Evolutionary conservation across 2,797 vertebrate species (phyloP).

Genomic region (Dromococcyx pavoninus): DNA sequence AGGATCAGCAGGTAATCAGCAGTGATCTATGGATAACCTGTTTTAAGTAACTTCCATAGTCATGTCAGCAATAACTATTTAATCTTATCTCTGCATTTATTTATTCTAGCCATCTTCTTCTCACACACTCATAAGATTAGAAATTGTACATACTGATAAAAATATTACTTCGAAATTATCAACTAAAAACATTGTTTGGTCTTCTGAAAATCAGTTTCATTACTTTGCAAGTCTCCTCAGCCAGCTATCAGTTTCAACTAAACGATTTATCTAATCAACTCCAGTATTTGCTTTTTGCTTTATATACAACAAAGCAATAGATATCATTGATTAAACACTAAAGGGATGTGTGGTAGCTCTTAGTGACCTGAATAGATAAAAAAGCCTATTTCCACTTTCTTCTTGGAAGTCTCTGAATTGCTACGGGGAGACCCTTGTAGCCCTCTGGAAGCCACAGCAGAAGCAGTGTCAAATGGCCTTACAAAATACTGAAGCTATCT

Average conservation of each 20-base stretch:
- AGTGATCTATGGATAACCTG: background rate
- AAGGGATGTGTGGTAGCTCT: background rate
- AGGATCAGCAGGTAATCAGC: background rate
- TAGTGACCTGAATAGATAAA: background rate
- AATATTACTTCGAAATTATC: background rate
- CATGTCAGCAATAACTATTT: background rate
- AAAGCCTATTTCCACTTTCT: background rate
- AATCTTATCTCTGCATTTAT: background rate
- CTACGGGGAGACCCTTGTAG: background rate
- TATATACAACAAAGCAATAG: background rate
- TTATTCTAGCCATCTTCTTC: background rate
- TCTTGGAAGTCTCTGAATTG: background rate
- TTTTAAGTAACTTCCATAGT: background rate
- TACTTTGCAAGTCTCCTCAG: background rate
- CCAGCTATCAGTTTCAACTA: background rate
- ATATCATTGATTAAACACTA: constrained; percentile 10
- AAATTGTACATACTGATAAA: background rate
- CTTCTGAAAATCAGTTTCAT: background rate
- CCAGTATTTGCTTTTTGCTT: background rate
- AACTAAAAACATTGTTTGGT: background rate
- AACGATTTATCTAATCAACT: background rate
- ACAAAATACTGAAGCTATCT: background rate
- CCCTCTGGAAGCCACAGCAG: background rate
- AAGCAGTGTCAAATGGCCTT: background rate
- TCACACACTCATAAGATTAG: background rate